phyloP scores from a whole-genome alignment of 2,113 vertebrate genomes.

The Syngnathus floridae region DNA sequence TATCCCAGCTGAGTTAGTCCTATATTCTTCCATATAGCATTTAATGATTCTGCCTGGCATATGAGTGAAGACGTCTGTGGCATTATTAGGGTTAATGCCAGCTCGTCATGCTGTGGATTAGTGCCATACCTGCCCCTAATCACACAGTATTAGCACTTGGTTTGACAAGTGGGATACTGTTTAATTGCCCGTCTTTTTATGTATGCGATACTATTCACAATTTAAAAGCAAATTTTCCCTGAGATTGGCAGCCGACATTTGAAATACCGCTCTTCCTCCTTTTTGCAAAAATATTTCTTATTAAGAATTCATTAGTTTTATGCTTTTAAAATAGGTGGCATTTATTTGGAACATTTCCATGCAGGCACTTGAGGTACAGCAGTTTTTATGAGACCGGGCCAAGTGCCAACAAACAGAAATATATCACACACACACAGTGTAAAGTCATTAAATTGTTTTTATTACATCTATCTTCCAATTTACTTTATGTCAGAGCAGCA shows the following conservation, averaged over 20 bases:
- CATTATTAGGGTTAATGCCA: constrained; percentile 56
- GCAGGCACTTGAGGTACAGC: background rate
- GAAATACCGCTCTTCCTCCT: background rate
- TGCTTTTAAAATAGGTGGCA: background rate
- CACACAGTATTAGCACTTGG: constrained; percentile 4
- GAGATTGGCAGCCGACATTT: background rate
- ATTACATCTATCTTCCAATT: constrained; percentile 27
- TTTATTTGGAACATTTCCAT: constrained; percentile 1
- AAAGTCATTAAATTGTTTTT: constrained; percentile 35
- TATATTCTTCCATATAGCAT: no score
- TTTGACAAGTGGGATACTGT: background rate
- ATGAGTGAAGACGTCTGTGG: background rate
- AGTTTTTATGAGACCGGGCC: background rate
- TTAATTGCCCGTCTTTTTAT: background rate
- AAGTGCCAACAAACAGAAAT: background rate
- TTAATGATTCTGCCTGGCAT: no score
- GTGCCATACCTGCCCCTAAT: constrained; percentile 36
- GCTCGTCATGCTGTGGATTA: constrained; percentile 56
- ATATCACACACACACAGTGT: background rate
- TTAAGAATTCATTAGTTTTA: background rate
- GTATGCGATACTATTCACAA: background rate
- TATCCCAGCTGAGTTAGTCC: no score
- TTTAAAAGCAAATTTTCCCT: background rate
- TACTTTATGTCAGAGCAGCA: constrained; percentile 37
- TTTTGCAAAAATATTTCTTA: background rate